phyloP scores from a whole-genome alignment of 2,113 vertebrate species.

The Ranitomeya variabilis region DNA sequence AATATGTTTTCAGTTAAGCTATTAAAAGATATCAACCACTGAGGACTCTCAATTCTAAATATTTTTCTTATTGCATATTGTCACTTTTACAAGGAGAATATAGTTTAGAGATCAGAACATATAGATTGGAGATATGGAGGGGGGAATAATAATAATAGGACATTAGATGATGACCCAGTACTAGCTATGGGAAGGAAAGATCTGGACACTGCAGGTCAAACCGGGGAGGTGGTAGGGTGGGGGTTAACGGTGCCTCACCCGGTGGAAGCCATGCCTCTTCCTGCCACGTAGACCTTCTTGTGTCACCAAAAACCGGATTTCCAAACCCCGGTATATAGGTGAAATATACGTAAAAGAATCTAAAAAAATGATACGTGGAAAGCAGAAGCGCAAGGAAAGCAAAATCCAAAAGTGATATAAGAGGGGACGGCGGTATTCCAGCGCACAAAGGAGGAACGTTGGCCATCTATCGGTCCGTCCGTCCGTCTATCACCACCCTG shows the following conservation, averaged over 20 bases:
- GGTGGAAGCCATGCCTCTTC: conserved; percentile 55
- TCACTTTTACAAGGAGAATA: background rate
- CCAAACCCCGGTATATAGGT: conserved; percentile 2
- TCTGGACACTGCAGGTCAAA: conserved; percentile 34
- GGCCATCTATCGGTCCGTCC: background rate
- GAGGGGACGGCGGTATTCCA: background rate
- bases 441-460: background rate
- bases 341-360: background rate
- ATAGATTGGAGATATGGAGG: background rate
- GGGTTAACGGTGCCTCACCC: conserved; percentile 49
- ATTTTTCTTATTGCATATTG: no score
- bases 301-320: conserved; percentile 31
- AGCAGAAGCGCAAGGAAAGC: background rate
- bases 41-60: no score
- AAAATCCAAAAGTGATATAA: conserved; percentile 13
- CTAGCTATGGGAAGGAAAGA: conserved; percentile 16
- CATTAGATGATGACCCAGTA: background rate
- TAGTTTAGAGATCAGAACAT: background rate
- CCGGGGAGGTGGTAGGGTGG: conserved; percentile 28
- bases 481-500: background rate
- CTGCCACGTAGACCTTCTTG: conserved; percentile 52
- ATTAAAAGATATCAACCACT: no score
- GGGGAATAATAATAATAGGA: background rate
- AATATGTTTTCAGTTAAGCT: no score
- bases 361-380: background rate